Percentiles rank a stretch among this genome's conserved stretches.
These are phyloP conservation scores for Latheticus oryzae DNA, from an alignment of 2,888 invertebrate species.

Conservation along the genomic window DNA sequence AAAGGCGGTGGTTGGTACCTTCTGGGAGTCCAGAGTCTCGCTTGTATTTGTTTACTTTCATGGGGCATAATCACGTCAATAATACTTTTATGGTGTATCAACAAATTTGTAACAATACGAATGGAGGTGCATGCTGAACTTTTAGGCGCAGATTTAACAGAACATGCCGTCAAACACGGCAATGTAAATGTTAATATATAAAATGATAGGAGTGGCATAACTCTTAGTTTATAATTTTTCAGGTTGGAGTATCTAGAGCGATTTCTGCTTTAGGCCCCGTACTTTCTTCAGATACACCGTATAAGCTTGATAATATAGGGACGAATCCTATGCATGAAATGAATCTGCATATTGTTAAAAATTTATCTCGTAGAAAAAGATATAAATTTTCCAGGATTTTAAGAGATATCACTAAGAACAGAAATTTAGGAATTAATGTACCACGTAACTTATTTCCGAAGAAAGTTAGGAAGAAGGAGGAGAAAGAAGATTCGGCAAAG, in stretches of 20 bases:
- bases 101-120: slow-evolving; percentile 83
- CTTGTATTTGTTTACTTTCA: slow-evolving; percentile 75
- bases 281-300: slow-evolving; percentile 62
- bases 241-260: slow-evolving; percentile 77
- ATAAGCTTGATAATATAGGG: slow-evolving; percentile 68
- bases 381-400: slow-evolving; percentile 60
- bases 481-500: too few species aligned
- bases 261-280: slow-evolving; percentile 78
- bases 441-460: slow-evolving; percentile 57
- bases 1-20: slow-evolving; percentile 91
- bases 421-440: slow-evolving; percentile 61
- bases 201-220: slow-evolving; percentile 1
- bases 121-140: slow-evolving; percentile 89
- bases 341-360: slow-evolving; percentile 66
- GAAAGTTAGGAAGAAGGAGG: slow-evolving; percentile 43
- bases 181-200: slow-evolving; percentile 65
- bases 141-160: slow-evolving; percentile 89
- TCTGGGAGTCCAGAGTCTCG: slow-evolving; percentile 83
- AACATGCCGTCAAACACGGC: slow-evolving; percentile 83
- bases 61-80: slow-evolving; percentile 84
- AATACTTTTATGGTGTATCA: slow-evolving; percentile 80
- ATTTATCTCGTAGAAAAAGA: slow-evolving; percentile 53
- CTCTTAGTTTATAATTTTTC: slow-evolving; percentile 41
- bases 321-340: slow-evolving; percentile 76
- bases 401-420: slow-evolving; percentile 58